Evolutionary conservation across 1,140 invertebrate species (phyloP), one percentile per base, ranked within the genome.

Genomic region (Popillia japonica): DNA sequence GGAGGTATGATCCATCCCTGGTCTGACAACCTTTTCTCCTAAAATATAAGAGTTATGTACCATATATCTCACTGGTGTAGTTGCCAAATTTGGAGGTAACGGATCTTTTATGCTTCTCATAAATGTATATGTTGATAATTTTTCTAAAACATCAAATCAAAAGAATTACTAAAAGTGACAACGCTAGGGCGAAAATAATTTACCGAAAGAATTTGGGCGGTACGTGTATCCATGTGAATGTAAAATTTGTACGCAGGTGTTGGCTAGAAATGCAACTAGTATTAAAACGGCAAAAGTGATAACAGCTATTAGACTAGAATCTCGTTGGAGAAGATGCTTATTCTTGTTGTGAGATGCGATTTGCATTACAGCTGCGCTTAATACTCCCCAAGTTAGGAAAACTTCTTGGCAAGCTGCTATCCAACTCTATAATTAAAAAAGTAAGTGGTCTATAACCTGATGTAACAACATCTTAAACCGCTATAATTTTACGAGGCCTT

Each of bases 351-450:
- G 92, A 82, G 94, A 94, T 81, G 94, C 92, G 79, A 93, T 91
- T 89, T 93, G 95, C 92, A 94, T 96, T 73, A 94, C 90, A 72
- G 95, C 94, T 2, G 94, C 92, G 0, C 95, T 95, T n/a, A 96
- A 87, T 0, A 97, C 85, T 9, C 95, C 95, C 96, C 96, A 98
- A 0, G 95, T 96, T 23, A 96, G 89, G 85, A 97, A 97, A 0
- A 93, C 92, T 88, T 97, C 96, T 84, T 95, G 92, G 0, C 94
- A 93, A 0, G 96, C 96, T 0, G 95, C 93, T 9, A 94, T 89
- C 96, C 96, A 98, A 79, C 93, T 93, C 91, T 95, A 83, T 48
- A 87, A 55, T 7, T n/a, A n/a, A 55, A 55, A 17, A 74, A 9
- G 1, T 22, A 11, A 64, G n/a, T 48, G n/a, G 0, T 48, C 0